These are phyloP conservation scores for Brassicogethes aeneus DNA, from an alignment of 2,888 invertebrate genomes.

Conservation along the genomic window DNA sequence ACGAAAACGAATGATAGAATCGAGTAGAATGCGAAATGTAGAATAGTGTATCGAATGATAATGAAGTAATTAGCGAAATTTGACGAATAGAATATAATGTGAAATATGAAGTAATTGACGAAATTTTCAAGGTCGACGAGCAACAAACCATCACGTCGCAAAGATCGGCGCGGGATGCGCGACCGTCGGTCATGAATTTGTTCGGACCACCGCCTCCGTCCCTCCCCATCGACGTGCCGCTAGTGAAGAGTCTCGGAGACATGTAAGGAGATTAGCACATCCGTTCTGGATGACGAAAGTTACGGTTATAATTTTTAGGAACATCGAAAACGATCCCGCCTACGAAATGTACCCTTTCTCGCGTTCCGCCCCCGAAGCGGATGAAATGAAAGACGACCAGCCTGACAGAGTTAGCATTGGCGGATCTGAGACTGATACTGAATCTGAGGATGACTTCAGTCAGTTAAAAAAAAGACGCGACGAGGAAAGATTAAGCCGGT, in stretches of 20 bases:
- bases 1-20: too few relatives aligned
- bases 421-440: constrained; percentile 34
- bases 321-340: too few relatives aligned
- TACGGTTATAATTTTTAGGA: not conserved
- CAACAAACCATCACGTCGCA: constrained; percentile 73
- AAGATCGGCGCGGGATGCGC: constrained; percentile 45
- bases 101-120: too few relatives aligned
- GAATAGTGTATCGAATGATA: too few relatives aligned
- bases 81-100: too few relatives aligned
- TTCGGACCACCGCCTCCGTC: constrained; percentile 43
- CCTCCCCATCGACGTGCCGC: constrained; percentile 44
- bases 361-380: constrained; percentile 22
- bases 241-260: constrained; percentile 29
- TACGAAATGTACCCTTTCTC: constrained; percentile 25
- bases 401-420: constrained; percentile 38
- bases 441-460: constrained; percentile 58
- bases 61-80: too few relatives aligned
- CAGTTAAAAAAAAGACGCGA: constrained; percentile 59
- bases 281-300: constrained; percentile 7
- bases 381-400: constrained; percentile 17
- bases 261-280: too few relatives aligned
- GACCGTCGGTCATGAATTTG: constrained; percentile 56
- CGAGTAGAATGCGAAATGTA: too few relatives aligned
- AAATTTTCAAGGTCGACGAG: constrained; percentile 61
- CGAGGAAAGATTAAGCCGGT: constrained; percentile 49